Base-by-base conservation (phyloP, 92 coral and sea anemone species). In the Phenganax subtilis region DNA sequence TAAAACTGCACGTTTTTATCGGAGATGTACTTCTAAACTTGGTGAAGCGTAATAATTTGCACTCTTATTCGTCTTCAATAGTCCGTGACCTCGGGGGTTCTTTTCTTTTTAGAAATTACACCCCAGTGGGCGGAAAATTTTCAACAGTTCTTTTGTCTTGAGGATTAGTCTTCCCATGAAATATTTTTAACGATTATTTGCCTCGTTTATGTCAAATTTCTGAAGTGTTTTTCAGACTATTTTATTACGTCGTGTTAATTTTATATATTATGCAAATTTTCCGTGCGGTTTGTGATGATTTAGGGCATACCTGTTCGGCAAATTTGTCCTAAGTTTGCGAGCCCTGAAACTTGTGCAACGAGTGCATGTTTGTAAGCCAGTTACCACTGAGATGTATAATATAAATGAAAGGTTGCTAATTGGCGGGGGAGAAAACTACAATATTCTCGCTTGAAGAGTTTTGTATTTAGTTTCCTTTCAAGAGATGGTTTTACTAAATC, bases 251-350 rank as follows among this genome's bases (percentile, higher is more conserved):
- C 10, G 27, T 58, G n/a, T 17, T 20, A 9, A 54, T 29, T 29
- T 59, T 59, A 30, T 30, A 68, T 53, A 30, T 9, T 30, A 52
- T 64, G 81, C 54, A 61, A 57, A 52, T 76, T 51, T 31, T 51
- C 15, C 30, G 57, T 76, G 64, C 69, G 51, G 64, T 76, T 12
- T 76, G 70, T 9, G 64, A 29, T 29, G 60, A 29, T 57, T 76
- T 76, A 12, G 70, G 69, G 57, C 58, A 76, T 76, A 76, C 81
- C 81, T 76, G 81, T 56, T 59, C 16, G 54, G 1, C 37, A 64
- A 47, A 27, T 75, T 75, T 55, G 51, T 14, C 51, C 47, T 27
- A 76, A 0, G 12, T 61, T 31, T 57, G 25, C 10, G 70, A 9
- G 70, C 37, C 11, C 2, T 59, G 71, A 57, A 25, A 15, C 15